Evolutionary conservation across 2,113 vertebrate genomes (phyloP).

Genomic region (Oplegnathus fasciatus): DNA sequence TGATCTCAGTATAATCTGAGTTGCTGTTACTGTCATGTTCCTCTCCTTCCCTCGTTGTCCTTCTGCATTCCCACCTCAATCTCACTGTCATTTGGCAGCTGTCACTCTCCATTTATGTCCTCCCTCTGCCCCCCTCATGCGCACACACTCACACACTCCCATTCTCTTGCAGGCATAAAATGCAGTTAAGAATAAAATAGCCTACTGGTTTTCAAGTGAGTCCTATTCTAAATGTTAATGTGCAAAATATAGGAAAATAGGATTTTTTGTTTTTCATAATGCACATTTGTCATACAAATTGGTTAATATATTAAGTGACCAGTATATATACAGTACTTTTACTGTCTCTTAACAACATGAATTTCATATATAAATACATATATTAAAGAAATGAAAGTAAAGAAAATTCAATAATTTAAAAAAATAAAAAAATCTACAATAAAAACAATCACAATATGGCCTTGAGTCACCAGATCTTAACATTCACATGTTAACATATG

Average conservation of each 20-base stretch:
- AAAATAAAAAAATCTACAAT: not conserved
- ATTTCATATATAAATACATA: not conserved
- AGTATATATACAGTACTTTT: not conserved
- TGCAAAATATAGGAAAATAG: not conserved
- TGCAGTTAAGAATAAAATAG: not conserved
- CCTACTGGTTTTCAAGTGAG: not conserved
- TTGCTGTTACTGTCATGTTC: conserved; percentile 93
- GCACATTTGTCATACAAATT: not conserved
- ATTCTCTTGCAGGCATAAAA: not conserved
- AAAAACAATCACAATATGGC: no score
- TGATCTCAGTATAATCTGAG: conserved; percentile 88
- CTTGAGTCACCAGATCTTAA: not conserved
- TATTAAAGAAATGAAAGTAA: not conserved
- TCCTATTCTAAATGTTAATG: not conserved
- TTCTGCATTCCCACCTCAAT: conserved; percentile 86
- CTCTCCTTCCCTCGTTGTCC: conserved; percentile 88
- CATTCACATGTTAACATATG: not conserved
- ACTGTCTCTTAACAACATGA: not conserved
- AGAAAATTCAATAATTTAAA: not conserved
- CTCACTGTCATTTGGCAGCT: conserved; percentile 89
- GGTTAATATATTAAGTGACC: not conserved
- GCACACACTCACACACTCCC: not conserved
- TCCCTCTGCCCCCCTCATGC: conserved; percentile 17
- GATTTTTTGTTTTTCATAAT: not conserved
- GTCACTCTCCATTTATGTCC: conserved; percentile 90